phyloP scores from a whole-genome alignment of 1,140 invertebrate genomes.

The Platyscapa corneri region DNA sequence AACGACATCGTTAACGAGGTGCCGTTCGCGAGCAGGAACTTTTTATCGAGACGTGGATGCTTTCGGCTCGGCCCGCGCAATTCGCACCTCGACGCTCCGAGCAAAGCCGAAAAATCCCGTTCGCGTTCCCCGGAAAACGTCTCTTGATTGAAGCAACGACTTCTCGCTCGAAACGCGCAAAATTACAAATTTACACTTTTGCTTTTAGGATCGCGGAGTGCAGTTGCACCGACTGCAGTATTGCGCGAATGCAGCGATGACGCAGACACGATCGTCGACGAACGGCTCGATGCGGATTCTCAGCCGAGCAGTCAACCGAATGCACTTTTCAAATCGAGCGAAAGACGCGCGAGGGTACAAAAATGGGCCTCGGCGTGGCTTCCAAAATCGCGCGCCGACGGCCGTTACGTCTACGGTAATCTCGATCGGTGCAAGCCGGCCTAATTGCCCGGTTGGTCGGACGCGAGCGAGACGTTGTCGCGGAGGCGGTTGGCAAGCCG shows the following conservation, averaged over 20 bases:
- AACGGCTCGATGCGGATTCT: not conserved
- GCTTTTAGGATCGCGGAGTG: too few species aligned
- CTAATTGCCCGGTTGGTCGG: conserved; percentile 35
- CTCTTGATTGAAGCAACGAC: too few species aligned
- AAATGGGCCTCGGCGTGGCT: not conserved
- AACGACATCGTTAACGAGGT: too few species aligned
- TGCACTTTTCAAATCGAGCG: not conserved
- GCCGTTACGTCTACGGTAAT: not conserved
- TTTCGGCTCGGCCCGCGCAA: not conserved
- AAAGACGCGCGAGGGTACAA: not conserved
- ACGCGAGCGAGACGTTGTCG: conserved; percentile 4
- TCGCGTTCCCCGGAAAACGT: too few species aligned
- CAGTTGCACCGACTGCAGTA: too few species aligned
- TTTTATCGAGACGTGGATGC: too few species aligned
- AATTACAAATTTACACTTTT: too few species aligned
- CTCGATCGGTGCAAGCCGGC: not conserved
- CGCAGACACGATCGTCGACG: too few species aligned
- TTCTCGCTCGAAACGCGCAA: too few species aligned
- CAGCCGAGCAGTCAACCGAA: not conserved
- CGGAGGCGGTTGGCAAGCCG: not conserved
- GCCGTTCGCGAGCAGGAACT: too few species aligned
- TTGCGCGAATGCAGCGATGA: too few species aligned
- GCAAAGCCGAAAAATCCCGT: not conserved
- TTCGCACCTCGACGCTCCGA: not conserved
- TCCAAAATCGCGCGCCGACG: not conserved